Percentiles rank a stretch among this genome's conserved stretches.
These are phyloP conservation scores for Plutomurus gul DNA, from an alignment of 1,140 invertebrate species.

Conservation along the genomic window DNA sequence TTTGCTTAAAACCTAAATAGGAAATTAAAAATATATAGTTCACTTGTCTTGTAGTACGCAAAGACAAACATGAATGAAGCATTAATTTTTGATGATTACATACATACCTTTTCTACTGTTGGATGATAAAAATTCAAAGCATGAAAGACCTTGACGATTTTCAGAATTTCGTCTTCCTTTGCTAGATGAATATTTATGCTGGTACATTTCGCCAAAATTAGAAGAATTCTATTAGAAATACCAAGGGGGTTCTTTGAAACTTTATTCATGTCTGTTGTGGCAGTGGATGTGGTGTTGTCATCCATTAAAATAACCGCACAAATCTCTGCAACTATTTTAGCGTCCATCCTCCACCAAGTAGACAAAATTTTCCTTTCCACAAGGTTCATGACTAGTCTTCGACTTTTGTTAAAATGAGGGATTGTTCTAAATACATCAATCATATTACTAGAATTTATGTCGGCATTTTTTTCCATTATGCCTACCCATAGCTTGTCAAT, in stretches of 20 bases:
- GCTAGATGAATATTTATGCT: slow-evolving; percentile 66
- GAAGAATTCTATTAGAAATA: slow-evolving; percentile 60
- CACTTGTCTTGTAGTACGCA: background rate
- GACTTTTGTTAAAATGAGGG: slow-evolving; percentile 65
- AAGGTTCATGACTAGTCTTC: slow-evolving; percentile 65
- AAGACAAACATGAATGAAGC: background rate
- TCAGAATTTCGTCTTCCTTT: slow-evolving; percentile 64
- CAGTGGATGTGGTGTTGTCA: too few relatives aligned
- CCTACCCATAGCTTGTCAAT: slow-evolving; percentile 73
- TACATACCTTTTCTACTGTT: slow-evolving; percentile 59
- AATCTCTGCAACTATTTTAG: slow-evolving; percentile 64
- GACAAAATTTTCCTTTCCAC: slow-evolving; percentile 66
- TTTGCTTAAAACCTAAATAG: slow-evolving; percentile 65
- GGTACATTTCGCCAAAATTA: slow-evolving; percentile 65
- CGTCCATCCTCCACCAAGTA: slow-evolving; percentile 65
- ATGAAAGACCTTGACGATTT: slow-evolving; percentile 65
- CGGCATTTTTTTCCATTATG: slow-evolving; percentile 64
- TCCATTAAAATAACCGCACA: slow-evolving; percentile 57
- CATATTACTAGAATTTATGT: slow-evolving; percentile 66
- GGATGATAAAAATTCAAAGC: slow-evolving; percentile 62
- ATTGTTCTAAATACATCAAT: slow-evolving; percentile 64
- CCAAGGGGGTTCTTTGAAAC: slow-evolving; percentile 53
- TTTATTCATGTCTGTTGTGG: background rate
- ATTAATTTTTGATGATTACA: background rate
- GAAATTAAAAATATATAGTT: background rate